A percentile compares a stretch with the other conserved stretches of the same genome.
Conservation (phyloP, 2,113 vertebrate species). For the Zosterops lateralis region DNA sequence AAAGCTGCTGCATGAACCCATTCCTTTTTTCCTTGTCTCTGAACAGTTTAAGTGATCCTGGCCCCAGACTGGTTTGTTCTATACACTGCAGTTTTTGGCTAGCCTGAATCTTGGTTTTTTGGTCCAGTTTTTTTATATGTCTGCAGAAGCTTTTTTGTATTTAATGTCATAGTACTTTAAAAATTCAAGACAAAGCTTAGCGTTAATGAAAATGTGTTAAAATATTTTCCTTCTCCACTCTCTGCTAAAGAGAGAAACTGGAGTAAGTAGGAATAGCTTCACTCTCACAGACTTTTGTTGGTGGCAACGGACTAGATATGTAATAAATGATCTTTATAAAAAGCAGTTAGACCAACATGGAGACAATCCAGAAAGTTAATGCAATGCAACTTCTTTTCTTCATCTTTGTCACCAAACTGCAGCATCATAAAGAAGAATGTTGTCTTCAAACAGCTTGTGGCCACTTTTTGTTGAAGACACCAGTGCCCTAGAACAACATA, state of each 20-base stretch:
- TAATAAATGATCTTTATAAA: slow-evolving; percentile 9
- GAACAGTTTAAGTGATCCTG: neutral
- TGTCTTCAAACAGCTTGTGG: neutral
- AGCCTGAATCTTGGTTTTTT: neutral
- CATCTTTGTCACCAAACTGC: neutral
- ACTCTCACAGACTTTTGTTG: neutral
- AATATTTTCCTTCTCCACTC: neutral
- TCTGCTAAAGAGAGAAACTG: neutral
- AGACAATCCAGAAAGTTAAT: neutral
- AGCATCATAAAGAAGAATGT: neutral
- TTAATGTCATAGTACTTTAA: neutral
- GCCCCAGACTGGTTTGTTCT: neutral
- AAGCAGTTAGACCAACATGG: neutral
- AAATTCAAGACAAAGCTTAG: neutral
- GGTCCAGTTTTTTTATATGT: neutral
- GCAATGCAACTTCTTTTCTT: neutral
- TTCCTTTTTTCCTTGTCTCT: slow-evolving; percentile 11
- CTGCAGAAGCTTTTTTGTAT: neutral
- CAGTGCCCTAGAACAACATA: neutral
- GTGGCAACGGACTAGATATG: neutral
- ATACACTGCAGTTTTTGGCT: neutral
- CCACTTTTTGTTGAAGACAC: neutral
- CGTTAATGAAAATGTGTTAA: neutral
- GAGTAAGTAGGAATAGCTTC: neutral
- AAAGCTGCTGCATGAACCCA: neutral